Percentiles rank a stretch among this genome's conserved stretches.
phyloP scores from a whole-genome alignment of 2,888 invertebrate genomes.

The Halictus ligatus region DNA sequence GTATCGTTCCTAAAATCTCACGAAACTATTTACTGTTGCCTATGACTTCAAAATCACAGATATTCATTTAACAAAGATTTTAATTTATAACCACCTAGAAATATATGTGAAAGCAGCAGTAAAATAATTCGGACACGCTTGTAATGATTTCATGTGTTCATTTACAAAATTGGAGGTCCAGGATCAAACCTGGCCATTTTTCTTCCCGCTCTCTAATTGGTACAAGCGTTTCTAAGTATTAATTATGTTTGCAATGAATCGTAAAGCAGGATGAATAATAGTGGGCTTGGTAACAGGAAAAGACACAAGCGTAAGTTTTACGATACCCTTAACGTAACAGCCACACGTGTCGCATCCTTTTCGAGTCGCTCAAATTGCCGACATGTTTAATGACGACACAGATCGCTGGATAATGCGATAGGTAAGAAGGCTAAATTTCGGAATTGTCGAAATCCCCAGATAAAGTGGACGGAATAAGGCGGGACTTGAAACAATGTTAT shows the following conservation, averaged over 20 bases:
- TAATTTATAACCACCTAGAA: no score
- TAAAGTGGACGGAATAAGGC: slow-evolving; percentile 1
- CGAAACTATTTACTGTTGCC: background rate
- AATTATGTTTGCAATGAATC: background rate
- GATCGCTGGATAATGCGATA: background rate
- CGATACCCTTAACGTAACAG: background rate
- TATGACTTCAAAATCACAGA: background rate
- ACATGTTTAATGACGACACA: background rate
- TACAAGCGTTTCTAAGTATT: background rate
- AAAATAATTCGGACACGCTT: background rate
- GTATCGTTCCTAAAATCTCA: background rate
- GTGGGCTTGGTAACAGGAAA: background rate
- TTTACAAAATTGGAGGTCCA: background rate
- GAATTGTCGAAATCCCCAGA: slow-evolving; percentile 12
- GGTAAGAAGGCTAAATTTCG: slow-evolving; percentile 14
- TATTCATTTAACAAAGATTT: background rate
- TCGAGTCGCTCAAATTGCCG: background rate
- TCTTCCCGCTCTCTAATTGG: background rate
- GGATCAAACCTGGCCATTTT: background rate
- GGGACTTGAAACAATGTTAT: slow-evolving; percentile 29
- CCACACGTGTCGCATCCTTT: background rate
- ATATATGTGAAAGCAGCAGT: background rate
- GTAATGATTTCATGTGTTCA: background rate
- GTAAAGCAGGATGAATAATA: background rate
- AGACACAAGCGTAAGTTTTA: background rate